A percentile compares a stretch with the other conserved stretches of the same genome.
phyloP scores from a whole-genome alignment of 2,888 invertebrate genomes.

The Onthophagus sagittarius region DNA sequence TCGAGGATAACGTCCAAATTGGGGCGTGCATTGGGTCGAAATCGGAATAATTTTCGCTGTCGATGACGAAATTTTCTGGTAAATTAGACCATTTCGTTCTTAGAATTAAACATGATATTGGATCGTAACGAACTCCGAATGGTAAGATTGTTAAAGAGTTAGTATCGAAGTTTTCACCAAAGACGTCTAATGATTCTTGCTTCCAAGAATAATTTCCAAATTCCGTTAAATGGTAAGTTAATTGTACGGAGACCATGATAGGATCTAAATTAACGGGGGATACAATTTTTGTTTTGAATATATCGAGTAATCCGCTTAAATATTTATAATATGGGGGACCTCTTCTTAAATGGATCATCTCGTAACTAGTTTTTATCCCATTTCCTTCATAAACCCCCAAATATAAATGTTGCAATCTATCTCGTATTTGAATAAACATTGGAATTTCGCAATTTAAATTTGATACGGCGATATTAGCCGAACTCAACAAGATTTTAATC shows the following conservation, averaged over 20 bases:
- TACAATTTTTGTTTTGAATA: conserved; percentile 89
- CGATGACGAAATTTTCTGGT: conserved; percentile 80
- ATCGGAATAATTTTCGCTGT: conserved; percentile 83
- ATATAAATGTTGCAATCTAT: conserved; percentile 76
- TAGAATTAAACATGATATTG: conserved; percentile 71
- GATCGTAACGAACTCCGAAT: conserved; percentile 81
- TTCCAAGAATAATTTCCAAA: conserved; percentile 59
- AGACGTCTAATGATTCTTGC: conserved; percentile 56
- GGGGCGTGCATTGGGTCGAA: conserved; percentile 81
- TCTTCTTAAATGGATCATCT: conserved; percentile 81
- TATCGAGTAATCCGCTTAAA: conserved; percentile 74
- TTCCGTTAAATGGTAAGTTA: conserved; percentile 60
- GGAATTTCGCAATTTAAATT: conserved; percentile 81
- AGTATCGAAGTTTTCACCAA: conserved; percentile 54
- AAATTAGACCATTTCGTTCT: conserved; percentile 85
- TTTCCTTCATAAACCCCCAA: conserved; percentile 76
- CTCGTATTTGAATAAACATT: conserved; percentile 80
- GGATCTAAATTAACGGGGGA: conserved; percentile 58
- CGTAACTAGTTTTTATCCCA: conserved; percentile 77
- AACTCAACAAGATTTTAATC: conserved; percentile 76
- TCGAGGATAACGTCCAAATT: conserved; percentile 69
- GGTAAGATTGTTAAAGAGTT: conserved; percentile 62
- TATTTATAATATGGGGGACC: conserved; percentile 79
- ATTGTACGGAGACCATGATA: conserved; percentile 68
- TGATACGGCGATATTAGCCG: conserved; percentile 74